These are phyloP conservation scores for Diachasma alloeum DNA, from an alignment of 1,140 invertebrate species.

Conservation along the genomic window DNA sequence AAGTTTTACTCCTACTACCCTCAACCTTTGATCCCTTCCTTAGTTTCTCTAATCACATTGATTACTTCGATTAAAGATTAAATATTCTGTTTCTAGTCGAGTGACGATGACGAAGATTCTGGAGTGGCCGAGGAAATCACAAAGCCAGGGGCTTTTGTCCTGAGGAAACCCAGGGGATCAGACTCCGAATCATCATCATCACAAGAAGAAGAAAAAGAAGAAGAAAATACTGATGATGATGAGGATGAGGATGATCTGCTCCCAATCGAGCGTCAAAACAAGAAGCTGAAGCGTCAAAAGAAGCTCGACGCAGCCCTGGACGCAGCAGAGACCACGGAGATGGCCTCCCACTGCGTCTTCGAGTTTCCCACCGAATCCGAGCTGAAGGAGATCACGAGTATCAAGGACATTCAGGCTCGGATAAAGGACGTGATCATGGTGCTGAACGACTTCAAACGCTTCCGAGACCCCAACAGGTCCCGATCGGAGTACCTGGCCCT, in stretches of 20 bases:
- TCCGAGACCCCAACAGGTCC: conserved; percentile 77
- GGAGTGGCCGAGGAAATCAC: too few relatives aligned
- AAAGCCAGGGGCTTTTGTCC: conserved; percentile 1
- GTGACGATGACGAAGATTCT: not conserved
- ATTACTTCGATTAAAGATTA: too few relatives aligned
- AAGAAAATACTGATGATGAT: conserved; percentile 57
- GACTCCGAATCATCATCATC: not conserved
- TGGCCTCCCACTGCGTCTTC: conserved; percentile 79
- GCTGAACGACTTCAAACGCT: conserved; percentile 86
- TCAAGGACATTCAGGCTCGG: conserved; percentile 87
- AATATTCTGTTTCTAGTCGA: not conserved
- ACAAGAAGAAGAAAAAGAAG: conserved; percentile 56
- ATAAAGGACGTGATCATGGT: conserved; percentile 91
- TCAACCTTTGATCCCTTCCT: too few relatives aligned
- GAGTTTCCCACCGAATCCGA: conserved; percentile 77
- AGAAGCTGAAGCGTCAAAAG: conserved; percentile 72
- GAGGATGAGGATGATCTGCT: conserved; percentile 72
- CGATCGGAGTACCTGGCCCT: conserved; percentile 85
- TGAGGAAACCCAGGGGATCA: not conserved
- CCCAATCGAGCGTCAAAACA: conserved; percentile 87
- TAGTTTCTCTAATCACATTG: too few relatives aligned
- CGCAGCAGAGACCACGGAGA: conserved; percentile 82
- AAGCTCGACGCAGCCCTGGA: conserved; percentile 71
- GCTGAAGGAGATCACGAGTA: conserved; percentile 74
- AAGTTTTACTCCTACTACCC: too few relatives aligned